A percentile compares a stretch with the other conserved stretches of the same genome.
Evolutionary conservation across 2,113 vertebrate species (phyloP).

Genomic region (Meles meles): DNA sequence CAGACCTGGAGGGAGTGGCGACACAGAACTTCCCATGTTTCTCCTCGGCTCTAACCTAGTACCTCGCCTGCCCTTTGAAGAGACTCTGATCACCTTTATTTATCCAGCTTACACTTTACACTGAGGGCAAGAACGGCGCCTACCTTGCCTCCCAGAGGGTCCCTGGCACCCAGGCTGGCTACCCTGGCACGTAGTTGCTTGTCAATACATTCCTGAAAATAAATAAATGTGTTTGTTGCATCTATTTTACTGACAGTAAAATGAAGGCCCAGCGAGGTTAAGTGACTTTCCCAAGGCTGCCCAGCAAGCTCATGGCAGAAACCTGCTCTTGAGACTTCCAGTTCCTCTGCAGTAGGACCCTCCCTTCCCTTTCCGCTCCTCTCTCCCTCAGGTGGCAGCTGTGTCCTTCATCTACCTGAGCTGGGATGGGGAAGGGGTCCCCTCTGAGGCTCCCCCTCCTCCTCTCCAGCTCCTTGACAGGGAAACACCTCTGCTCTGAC

Average conservation of each 20-base stretch:
- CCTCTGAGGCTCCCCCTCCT: not conserved
- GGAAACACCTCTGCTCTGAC: not conserved
- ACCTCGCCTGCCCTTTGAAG: not conserved
- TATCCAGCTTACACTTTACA: not conserved
- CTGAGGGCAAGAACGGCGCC: not conserved
- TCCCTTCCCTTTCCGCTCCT: not conserved
- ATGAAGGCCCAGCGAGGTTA: not conserved
- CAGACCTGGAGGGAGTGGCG: not conserved
- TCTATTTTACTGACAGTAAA: not conserved
- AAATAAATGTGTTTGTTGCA: not conserved
- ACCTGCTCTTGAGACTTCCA: not conserved
- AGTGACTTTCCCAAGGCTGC: not conserved
- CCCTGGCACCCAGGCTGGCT: not conserved
- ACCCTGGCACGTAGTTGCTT: not conserved
- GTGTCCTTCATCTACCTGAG: not conserved
- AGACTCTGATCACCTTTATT: not conserved
- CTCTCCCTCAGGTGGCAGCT: not conserved
- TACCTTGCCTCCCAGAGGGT: not conserved
- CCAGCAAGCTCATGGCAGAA: not conserved
- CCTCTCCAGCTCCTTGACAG: not conserved
- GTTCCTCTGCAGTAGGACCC: not conserved
- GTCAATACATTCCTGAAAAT: not conserved
- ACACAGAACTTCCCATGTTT: not conserved
- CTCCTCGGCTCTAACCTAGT: not conserved
- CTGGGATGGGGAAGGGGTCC: not conserved